Evolutionary conservation across 2,113 vertebrate genomes (phyloP).

Genomic region (Heteronetta atricapilla): DNA sequence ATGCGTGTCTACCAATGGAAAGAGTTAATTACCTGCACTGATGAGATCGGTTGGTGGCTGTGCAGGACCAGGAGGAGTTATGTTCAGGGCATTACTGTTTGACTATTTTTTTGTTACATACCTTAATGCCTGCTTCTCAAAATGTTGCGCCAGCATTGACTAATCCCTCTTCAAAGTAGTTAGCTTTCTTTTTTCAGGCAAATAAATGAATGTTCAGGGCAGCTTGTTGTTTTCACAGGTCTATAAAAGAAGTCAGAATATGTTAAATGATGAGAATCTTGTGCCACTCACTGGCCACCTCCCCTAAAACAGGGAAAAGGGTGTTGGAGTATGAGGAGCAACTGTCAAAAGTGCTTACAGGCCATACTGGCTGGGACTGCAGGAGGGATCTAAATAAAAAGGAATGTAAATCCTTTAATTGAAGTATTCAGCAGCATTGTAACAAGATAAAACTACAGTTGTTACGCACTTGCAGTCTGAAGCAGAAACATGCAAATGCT

Average conservation of each 20-base stretch:
- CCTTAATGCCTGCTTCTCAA: background rate
- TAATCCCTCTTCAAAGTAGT: background rate
- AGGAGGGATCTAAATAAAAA: background rate
- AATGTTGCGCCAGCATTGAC: background rate
- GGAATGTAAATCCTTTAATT: background rate
- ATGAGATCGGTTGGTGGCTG: accelerated
- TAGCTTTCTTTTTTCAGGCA: background rate
- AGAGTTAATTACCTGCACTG: accelerated
- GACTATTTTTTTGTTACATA: background rate
- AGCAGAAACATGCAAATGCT: background rate
- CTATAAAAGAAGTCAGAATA: background rate
- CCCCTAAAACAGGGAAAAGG: background rate
- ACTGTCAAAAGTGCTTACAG: slow-evolving; percentile 7
- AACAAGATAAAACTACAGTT: background rate
- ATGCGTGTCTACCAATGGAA: accelerated
- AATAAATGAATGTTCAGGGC: background rate
- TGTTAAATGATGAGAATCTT: background rate
- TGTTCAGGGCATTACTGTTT: background rate
- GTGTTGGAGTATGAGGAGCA: slow-evolving; percentile 15
- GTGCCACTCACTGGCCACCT: accelerated
- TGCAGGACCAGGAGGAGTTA: background rate
- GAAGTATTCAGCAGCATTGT: background rate
- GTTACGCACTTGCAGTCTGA: background rate
- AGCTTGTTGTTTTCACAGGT: background rate
- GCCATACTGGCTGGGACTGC: background rate